Evolutionary conservation across 2,797 vertebrate genomes (phyloP), one percentile per base, ranked within the genome.

Genomic region (Ammospiza maritima): DNA sequence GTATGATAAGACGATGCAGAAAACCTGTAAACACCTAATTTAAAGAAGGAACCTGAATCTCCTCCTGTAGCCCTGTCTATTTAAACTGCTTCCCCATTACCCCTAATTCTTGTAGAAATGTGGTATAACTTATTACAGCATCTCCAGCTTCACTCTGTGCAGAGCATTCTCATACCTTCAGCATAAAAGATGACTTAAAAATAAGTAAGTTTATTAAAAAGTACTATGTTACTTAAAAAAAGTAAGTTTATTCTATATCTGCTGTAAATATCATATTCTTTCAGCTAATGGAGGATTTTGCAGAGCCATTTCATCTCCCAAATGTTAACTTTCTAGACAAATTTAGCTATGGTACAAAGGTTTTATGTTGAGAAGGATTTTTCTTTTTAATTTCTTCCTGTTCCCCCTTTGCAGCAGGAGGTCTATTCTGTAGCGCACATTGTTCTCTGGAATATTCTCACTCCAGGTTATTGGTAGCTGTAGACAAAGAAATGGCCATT

Each of bases 111-210:
- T 1, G 0, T 36, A 17, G 48, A 73, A 32, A 60, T 82, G 71
- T 48, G 11, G 5, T 69, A 45, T 77, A 72, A 57, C 29, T 18
- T 70, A 60, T 69, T 82, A 78, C 32, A 91, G 14, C 58, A 50
- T 45, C 61, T 32, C 29, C 38, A n/a, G 15, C 73, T 81, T 48
- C 34, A 74, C 34, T 27, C 13, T 83, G 53, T 71, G 67, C 32
- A 93, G 57, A 78, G 27, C 38, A 53, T 44, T 90, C 36, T 90
- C 38, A 58, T n/a, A 81, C 54, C 54, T 60, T 88, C 5, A 84
- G 20, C 66, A 72, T 78, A 82, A 91, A 93, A 73, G 7, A n/a
- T 85, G 40, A 54, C 56, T 85, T 94, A 81, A 93, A 96, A 96
- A 87, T 34, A 54, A 53, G 27, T 18, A 53, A 54, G 51, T 32